Conservation (phyloP, 2,888 invertebrate species). For the Ornithoptera alexandrae region DNA sequence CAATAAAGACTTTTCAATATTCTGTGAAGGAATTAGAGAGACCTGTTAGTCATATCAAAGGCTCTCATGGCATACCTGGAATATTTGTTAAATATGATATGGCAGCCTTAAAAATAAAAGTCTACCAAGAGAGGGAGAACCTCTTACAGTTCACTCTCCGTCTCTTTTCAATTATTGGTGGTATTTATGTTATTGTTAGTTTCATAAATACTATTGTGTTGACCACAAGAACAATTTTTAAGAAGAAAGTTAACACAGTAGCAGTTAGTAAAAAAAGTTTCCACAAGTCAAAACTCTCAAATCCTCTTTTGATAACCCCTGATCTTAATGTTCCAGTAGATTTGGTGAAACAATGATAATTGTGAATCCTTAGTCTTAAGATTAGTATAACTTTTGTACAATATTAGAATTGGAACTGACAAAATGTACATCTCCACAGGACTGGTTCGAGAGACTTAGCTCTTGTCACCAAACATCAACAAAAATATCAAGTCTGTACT, state of each 20-base stretch:
- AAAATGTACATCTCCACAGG: no score
- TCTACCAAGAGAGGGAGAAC: conserved; percentile 88
- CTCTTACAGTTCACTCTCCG: conserved; percentile 90
- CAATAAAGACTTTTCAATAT: conserved; percentile 93
- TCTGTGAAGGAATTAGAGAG: conserved; percentile 94
- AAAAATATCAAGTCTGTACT: no score
- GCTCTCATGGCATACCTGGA: conserved; percentile 96
- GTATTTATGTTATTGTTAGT: conserved; percentile 93
- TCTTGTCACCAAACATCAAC: no score
- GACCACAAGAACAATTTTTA: conserved; percentile 47
- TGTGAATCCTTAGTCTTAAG: conserved; percentile 29
- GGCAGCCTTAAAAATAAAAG: conserved; percentile 92
- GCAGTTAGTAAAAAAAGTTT: conserved; percentile 37
- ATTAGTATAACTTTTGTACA: no score
- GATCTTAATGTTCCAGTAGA: conserved; percentile 63
- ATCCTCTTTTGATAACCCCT: conserved; percentile 58
- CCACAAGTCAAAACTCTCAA: conserved; percentile 40
- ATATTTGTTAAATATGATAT: conserved; percentile 97
- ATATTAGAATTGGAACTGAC: no score
- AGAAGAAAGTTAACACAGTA: conserved; percentile 41
- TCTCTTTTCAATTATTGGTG: conserved; percentile 94
- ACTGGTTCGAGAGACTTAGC: no score
- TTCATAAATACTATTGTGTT: conserved; percentile 61
- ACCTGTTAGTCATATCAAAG: conserved; percentile 83
- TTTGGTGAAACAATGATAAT: conserved; percentile 62